Percentiles rank a stretch among this genome's conserved stretches.
Evolutionary conservation across 2,797 vertebrate genomes (phyloP).

Genomic region (Poecilia velifera): DNA sequence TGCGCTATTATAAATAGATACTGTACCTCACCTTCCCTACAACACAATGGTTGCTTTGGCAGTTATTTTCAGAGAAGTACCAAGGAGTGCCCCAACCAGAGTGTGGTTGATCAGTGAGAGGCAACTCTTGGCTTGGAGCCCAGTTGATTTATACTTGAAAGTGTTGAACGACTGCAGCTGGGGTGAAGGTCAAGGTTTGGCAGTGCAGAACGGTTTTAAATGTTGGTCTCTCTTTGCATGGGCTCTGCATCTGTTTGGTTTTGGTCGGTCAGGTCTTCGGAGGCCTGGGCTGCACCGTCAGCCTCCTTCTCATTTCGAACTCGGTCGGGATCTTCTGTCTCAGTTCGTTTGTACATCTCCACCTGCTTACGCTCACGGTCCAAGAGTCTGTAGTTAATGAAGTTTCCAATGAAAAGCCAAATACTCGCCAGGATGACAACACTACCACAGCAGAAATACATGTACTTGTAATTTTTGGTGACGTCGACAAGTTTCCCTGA

Average conservation of each 20-base stretch:
- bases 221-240: slow-evolving; percentile 93
- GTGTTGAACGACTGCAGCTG: slow-evolving; percentile 1
- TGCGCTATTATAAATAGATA: slow-evolving; percentile 31
- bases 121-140: slow-evolving; percentile 48
- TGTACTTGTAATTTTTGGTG: slow-evolving; percentile 90
- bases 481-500: slow-evolving; percentile 93
- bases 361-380: slow-evolving; percentile 85
- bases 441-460: slow-evolving; percentile 91
- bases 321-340: slow-evolving; percentile 72
- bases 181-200: slow-evolving; percentile 29
- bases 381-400: slow-evolving; percentile 92
- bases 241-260: slow-evolving; percentile 64
- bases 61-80: slow-evolving; percentile 54
- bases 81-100: slow-evolving; percentile 26
- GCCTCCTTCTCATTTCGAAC: slow-evolving; percentile 65
- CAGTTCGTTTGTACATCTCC: slow-evolving; percentile 76
- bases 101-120: slow-evolving; percentile 36
- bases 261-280: slow-evolving; percentile 66
- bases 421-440: slow-evolving; percentile 88
- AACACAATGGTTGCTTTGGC: slow-evolving; percentile 61
- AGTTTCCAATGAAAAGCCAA: slow-evolving; percentile 95
- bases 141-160: slow-evolving; percentile 44
- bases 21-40: slow-evolving; percentile 22
- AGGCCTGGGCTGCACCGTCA: slow-evolving; percentile 67
- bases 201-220: slow-evolving; percentile 75